Evolutionary conservation across 2,113 vertebrate species (phyloP).

Genomic region (Grallaria varia): DNA sequence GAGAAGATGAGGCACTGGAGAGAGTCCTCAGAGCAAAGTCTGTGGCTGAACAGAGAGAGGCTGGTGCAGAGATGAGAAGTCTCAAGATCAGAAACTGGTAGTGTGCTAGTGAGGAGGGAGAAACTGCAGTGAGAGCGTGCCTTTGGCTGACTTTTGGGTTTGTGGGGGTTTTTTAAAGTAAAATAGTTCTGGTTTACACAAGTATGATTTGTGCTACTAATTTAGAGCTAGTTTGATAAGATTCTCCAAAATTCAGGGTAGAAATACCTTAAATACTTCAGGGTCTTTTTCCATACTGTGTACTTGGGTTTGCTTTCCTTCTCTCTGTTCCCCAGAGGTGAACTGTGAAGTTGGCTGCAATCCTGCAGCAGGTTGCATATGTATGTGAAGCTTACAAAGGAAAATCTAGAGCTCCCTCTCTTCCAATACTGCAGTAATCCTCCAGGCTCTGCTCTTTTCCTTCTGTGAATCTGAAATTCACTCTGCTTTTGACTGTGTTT

Average conservation of each 20-base stretch:
- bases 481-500: not conserved
- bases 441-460: not conserved
- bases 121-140: not conserved
- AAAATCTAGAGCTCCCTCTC: not conserved
- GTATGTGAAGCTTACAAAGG: not conserved
- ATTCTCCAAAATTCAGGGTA: not conserved
- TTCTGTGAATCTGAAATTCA: not conserved
- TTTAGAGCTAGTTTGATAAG: not conserved
- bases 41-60: not conserved
- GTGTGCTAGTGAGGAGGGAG: not conserved
- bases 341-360: not conserved
- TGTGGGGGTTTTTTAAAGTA: rapidly evolving
- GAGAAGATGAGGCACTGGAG: not conserved
- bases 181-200: not conserved
- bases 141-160: not conserved
- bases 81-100: not conserved
- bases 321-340: not conserved
- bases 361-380: not conserved
- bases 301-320: not conserved
- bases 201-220: not conserved
- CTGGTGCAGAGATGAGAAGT: not conserved
- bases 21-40: not conserved
- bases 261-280: not conserved
- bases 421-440: not conserved
- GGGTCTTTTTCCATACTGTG: rapidly evolving